Evolutionary conservation across 2,113 vertebrate species (phyloP).

Genomic region (Amazona vittata): DNA sequence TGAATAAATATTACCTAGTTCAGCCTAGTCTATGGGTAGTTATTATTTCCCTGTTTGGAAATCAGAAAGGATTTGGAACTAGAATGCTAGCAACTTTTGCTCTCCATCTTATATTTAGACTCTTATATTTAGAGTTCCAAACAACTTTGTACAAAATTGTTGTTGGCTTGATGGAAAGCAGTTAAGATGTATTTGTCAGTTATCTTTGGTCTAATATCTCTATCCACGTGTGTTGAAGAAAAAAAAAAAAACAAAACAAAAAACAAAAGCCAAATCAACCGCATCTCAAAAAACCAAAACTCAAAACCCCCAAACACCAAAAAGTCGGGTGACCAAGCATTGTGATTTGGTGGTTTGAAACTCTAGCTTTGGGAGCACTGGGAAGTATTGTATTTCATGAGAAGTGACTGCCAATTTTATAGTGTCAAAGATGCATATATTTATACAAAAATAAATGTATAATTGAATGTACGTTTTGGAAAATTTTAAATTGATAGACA

Average conservation of each 20-base stretch:
- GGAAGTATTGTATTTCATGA: not conserved
- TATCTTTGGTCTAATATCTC: not conserved
- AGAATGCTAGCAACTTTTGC: not conserved
- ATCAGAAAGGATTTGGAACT: not conserved
- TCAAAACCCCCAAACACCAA: too few species aligned
- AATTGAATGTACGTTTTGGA: not conserved
- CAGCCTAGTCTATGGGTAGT: not conserved
- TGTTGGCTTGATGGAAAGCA: not conserved
- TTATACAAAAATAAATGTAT: not conserved
- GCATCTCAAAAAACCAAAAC: not conserved
- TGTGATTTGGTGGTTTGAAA: not conserved
- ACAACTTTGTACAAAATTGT: not conserved
- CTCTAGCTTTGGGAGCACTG: not conserved
- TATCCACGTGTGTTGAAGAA: not conserved
- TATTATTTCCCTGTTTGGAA: not conserved
- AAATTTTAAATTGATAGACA: not conserved
- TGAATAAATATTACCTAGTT: not conserved
- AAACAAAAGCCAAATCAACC: not conserved
- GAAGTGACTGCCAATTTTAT: not conserved
- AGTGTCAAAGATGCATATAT: not conserved
- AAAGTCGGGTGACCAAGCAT: not conserved
- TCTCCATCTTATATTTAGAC: not conserved
- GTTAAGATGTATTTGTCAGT: not conserved
- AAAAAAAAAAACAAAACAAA: fast-evolving
- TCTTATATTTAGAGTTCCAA: not conserved